Base-by-base conservation (phyloP, 2,113 vertebrate species). In the Oryzias celebensis region DNA sequence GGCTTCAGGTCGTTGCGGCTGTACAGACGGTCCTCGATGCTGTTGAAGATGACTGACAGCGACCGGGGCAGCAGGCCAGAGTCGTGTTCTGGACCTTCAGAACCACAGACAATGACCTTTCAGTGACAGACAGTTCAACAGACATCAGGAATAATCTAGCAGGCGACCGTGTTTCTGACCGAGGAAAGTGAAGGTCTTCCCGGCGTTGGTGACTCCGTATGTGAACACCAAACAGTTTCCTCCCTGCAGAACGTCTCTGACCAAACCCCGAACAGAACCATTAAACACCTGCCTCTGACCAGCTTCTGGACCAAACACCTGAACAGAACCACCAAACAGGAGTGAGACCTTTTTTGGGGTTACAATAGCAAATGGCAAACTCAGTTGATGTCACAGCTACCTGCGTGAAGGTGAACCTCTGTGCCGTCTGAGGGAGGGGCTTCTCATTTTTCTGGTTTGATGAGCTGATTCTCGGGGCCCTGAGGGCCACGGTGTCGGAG, bases 161-260 rank as follows among this genome's bases (percentile, higher is more conserved):
- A 1, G 6, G 20, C n/a, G 4, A 23, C 5, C 1, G 12, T 4
- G 53, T 15, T 14, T 52, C 90, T 82, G 53, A 99, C 97, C 96
- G 83, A 94, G 92, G 87, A 97, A 96, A 0, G 97, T 98, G 55
- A 96, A 98, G 14, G 96, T 98, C 75, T 98, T 99, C 1, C 97
- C 96, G 31, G 96, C 94, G 77, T 98, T 99, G 48, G 95, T 98
- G 62, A 98, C 91, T 0, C 97, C 96, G 0, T 98, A 98, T 0
- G 96, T 98, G 78, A 99, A 98, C 63, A 98, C 88, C 56, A 99
- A 90, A 43, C 92, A 94, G 90, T 94, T 97, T 2, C 88, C 92
- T 58, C 97, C 95, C 3, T 92, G 88, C 46, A 98, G 73, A 60
- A 98, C 94, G 3, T 96, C 92, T 62, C 81, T 91, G 18, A 96